Percentiles rank a stretch among this genome's conserved stretches.
Evolutionary conservation across 2,797 vertebrate species (phyloP).

Genomic region (Notolabrus celidotus): DNA sequence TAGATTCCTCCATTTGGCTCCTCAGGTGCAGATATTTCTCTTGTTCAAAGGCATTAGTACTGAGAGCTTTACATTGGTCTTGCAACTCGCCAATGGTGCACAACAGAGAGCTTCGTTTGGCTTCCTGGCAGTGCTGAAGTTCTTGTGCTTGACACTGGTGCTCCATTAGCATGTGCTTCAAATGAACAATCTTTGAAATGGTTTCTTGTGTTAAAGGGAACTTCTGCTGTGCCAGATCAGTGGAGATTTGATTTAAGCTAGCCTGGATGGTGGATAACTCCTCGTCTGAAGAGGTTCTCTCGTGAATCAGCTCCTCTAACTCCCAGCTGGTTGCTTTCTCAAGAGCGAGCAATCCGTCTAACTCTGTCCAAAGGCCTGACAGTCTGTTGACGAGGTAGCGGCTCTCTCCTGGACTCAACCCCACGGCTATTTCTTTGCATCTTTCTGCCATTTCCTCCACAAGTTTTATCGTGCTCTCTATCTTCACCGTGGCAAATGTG

Average conservation of each 20-base stretch:
- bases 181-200: conserved; percentile 42
- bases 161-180: conserved; percentile 77
- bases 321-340: conserved; percentile 76
- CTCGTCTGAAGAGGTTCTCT: conserved; percentile 70
- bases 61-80: conserved; percentile 77
- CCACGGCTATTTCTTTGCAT: conserved; percentile 53
- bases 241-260: conserved; percentile 73
- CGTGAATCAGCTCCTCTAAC: conserved; percentile 79
- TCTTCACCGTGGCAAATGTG: conserved; percentile 76
- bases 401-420: conserved; percentile 75
- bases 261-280: conserved; percentile 69
- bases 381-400: conserved; percentile 80
- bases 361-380: conserved; percentile 72
- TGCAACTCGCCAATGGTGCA: conserved; percentile 77
- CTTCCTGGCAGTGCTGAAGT: conserved; percentile 75
- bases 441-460: conserved; percentile 79
- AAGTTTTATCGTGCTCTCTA: conserved; percentile 76
- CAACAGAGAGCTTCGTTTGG: conserved; percentile 70
- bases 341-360: conserved; percentile 74
- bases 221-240: conserved; percentile 63
- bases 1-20: conserved; percentile 80
- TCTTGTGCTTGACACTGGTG: conserved; percentile 80
- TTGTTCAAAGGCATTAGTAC: conserved; percentile 72
- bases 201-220: conserved; percentile 77
- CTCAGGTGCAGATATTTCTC: conserved; percentile 79